Evolutionary conservation across 2,113 vertebrate species (phyloP).

Genomic region (Todiramphus chloris): DNA sequence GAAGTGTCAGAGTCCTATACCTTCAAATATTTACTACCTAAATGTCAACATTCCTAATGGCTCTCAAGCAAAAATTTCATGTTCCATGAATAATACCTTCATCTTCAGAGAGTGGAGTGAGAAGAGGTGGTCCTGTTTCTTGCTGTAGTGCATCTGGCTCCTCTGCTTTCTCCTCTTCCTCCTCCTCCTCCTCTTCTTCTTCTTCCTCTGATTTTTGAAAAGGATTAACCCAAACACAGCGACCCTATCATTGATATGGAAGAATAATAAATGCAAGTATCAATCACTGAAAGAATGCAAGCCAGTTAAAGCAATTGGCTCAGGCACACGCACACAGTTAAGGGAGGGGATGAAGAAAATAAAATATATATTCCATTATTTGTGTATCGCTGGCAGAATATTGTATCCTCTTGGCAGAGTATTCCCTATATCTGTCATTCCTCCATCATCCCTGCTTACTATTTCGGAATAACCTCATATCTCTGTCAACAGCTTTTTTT

Average conservation of each 20-base stretch:
- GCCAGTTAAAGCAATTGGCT: neutral
- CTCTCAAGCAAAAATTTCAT: neutral
- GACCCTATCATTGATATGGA: slow-evolving; percentile 77
- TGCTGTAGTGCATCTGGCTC: slow-evolving; percentile 81
- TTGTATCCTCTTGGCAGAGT: neutral
- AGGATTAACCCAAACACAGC: slow-evolving; percentile 89
- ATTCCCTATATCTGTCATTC: neutral
- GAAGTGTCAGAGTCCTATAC: neutral
- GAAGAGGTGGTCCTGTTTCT: slow-evolving; percentile 88
- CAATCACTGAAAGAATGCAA: neutral
- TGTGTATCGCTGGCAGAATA: neutral
- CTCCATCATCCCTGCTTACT: neutral
- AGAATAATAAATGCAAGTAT: neutral
- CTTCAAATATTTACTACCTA: neutral
- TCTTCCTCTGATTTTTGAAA: slow-evolving; percentile 78
- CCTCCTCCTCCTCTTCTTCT: slow-evolving; percentile 55
- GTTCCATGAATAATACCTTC: slow-evolving; percentile 76
- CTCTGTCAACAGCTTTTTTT: neutral
- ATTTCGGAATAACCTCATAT: neutral
- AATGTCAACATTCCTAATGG: neutral
- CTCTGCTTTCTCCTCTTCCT: slow-evolving; percentile 76
- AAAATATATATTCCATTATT: neutral
- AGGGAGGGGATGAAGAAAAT: neutral
- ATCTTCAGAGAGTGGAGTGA: slow-evolving; percentile 91
- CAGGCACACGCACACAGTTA: neutral